Base-by-base conservation (phyloP, 2,113 vertebrate genomes). In the Rhombomys opimus region DNA sequence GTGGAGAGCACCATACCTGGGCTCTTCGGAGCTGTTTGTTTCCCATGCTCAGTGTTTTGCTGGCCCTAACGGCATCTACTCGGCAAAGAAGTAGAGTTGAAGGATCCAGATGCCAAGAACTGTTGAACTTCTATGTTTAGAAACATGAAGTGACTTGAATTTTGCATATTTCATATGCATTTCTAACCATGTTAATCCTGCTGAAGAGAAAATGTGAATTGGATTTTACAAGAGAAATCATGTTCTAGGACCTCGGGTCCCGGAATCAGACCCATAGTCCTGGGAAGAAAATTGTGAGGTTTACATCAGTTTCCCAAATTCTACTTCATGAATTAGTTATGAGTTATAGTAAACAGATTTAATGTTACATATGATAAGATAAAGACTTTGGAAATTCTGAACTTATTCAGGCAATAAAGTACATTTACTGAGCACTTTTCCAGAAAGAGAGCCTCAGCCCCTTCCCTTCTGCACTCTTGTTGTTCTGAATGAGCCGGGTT, bases 91-190 rank as follows among this genome's bases (percentile, higher is more conserved):
- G 27, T 75, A 54, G 57, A 54, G 30, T 76, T 76, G 70, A 67
- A 73, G 27, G 35, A 46, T 70, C 63, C 61, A 18, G 14, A 59
- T 52, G 1, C 65, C 70, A 54, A 68, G 30, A 87, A 32, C 46
- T 22, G 76, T 65, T 96, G 59, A 80, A 81, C 50, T 41, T 77
- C 38, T 72, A 1, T 87, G 35, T 85, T 87, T 80, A 95, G 92
- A 93, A 97, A 72, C 59, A 50, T 75, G 27, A 52, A 61, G n/a
- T 57, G 50, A 61, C 23, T n/a, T 35, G 23, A 87, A 50, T 87
- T 90, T 57, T 63, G 17, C 54, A 4, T 73, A 72, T 89, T 76
- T 88, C 4, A 14, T 14, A 6, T 32, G 7, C 63, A 9, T 38
- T 87, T 87, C 75, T 81, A 13, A 59, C 63, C n/a, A 6, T 0